A percentile compares a stretch with the other conserved stretches of the same genome.
Conservation (phyloP, 2,113 vertebrate genomes). For the Crotalus horridus region DNA sequence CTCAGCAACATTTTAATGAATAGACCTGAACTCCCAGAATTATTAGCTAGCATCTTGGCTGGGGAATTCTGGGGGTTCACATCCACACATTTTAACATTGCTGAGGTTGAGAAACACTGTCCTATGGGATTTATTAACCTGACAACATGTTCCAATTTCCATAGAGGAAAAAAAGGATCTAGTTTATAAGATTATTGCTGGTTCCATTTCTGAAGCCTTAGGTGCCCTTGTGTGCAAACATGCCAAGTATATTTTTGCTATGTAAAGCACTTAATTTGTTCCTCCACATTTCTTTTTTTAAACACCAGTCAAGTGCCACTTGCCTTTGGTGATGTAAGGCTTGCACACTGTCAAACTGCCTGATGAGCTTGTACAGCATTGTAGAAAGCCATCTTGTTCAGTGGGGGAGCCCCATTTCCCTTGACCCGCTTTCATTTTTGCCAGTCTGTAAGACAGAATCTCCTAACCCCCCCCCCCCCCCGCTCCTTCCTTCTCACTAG, state of each 20-base stretch:
- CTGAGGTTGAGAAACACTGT: background rate
- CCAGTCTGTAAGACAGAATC: background rate
- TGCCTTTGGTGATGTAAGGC: background rate
- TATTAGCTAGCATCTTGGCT: background rate
- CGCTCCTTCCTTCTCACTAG: background rate
- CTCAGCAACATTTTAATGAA: background rate
- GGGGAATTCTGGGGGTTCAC: background rate
- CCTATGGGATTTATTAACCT: background rate
- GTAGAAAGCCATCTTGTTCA: background rate
- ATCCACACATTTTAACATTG: background rate
- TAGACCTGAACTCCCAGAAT: background rate
- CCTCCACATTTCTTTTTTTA: background rate
- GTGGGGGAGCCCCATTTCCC: background rate
- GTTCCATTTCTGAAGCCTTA: background rate
- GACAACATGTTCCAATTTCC: background rate
- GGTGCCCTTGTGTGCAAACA: background rate
- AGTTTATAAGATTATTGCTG: background rate
- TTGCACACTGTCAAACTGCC: background rate
- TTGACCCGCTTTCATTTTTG: background rate
- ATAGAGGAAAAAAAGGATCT: background rate
- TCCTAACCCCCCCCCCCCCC: rapidly evolving
- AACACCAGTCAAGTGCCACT: background rate
- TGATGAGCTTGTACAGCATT: background rate
- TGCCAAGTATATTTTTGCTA: too few relatives aligned
- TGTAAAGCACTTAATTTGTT: too few relatives aligned